These are phyloP conservation scores for Synergus japonicus DNA, from an alignment of 2,888 invertebrate species.

Conservation along the genomic window DNA sequence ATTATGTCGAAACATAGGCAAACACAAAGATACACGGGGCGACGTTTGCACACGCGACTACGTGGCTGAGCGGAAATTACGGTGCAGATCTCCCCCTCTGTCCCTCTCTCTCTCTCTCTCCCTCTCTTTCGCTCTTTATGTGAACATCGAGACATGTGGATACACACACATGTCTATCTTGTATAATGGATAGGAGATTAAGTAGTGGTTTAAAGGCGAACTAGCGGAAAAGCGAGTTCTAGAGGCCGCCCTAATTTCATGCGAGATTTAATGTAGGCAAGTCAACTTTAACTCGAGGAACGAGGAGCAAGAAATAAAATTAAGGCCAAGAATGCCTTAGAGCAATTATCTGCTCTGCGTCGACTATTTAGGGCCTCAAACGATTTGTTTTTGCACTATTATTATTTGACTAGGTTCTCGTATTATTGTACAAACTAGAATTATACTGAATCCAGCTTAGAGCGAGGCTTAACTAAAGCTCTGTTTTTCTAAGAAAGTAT, in stretches of 20 bases:
- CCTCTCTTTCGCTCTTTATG: neutral
- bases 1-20: conserved; percentile 36
- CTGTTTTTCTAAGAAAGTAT: neutral
- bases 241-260: conserved; percentile 9
- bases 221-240: conserved; percentile 17
- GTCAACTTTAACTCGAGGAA: conserved; percentile 12
- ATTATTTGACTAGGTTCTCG: neutral
- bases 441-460: neutral
- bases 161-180: neutral
- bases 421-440: neutral
- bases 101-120: too few relatives aligned
- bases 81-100: neutral
- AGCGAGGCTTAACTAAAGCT: neutral
- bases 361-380: too few relatives aligned
- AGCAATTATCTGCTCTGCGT: too few relatives aligned
- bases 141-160: conserved; percentile 7
- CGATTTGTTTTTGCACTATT: neutral
- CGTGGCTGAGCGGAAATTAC: conserved; percentile 35
- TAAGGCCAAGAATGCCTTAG: too few relatives aligned
- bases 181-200: conserved; percentile 15
- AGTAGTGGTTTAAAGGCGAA: conserved; percentile 30
- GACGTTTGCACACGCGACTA: conserved; percentile 32
- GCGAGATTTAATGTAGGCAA: conserved; percentile 18
- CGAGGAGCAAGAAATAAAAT: neutral
- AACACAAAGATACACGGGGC: conserved; percentile 8